Evolutionary conservation across 2,888 invertebrate species (phyloP), one percentile per base, ranked within the genome.

Genomic region (Polia nebulosa): DNA sequence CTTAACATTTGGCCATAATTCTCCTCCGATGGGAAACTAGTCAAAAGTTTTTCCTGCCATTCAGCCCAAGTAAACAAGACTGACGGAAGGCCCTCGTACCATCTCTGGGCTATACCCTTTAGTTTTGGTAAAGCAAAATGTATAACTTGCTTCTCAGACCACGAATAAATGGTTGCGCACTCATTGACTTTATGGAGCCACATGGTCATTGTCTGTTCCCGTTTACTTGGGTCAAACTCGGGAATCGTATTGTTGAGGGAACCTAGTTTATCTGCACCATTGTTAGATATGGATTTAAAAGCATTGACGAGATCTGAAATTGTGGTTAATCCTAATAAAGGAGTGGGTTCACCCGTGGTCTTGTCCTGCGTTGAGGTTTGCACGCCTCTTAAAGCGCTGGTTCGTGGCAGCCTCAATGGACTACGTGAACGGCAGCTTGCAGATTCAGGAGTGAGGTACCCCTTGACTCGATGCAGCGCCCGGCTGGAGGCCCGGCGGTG

Each of bases 161-260:
- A n/a, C n/a, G n/a, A n/a, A n/a, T n/a, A n/a, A n/a, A n/a, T n/a
- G n/a, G n/a, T n/a, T n/a, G 60, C 60, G 5, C 60, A 60, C 15
- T 60, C 36, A 36, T 36, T 36, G 36, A 36, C 36, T 36, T 36
- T 36, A 13, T 36, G 39, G 17, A 39, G 39, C 60, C 63, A 55
- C 53, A 63, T 55, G 0, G 36, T 49, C 56, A 63, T 63, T 9
- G 63, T 63, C 56, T 63, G 63, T 20, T 63, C 63, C 15, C 32
- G 20, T 55, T 44, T 56, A 36, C 25, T 25, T 39, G 63, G 63
- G 17, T 63, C 63, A 8, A 63, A 55, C 27, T 63, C 63, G 2
- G 62, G 52, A n/a, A 57, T 29, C 3, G 56, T 57, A 20, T 57
- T 57, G 29, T 36, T 57, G 8, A 29, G 9, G n/a, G 56, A 53